Evolutionary conservation across 1,140 invertebrate species (phyloP).

Genomic region (Drosophila athabasca): DNA sequence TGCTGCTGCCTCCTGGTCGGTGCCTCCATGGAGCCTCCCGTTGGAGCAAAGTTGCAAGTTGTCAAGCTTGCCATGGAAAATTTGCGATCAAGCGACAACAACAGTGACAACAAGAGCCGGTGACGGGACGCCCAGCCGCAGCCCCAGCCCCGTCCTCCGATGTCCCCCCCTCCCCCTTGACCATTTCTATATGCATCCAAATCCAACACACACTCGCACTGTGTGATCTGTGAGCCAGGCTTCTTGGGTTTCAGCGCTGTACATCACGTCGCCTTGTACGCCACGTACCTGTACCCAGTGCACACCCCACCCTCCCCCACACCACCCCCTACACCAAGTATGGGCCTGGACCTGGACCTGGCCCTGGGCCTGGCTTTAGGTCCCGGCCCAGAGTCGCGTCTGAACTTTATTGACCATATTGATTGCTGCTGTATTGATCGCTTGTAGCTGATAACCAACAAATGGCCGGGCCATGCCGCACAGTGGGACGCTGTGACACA

Average conservation of each 20-base stretch:
- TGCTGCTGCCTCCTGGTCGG: neutral
- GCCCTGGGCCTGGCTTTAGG: neutral
- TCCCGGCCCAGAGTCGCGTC: neutral
- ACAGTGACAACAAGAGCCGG: constrained; percentile 78
- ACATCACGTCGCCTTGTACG: constrained; percentile 77
- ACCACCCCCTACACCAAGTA: neutral
- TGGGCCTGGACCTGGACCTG: constrained; percentile 20
- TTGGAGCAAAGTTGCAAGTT: constrained; percentile 57
- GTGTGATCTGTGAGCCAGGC: constrained; percentile 58
- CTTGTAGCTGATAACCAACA: constrained; percentile 70
- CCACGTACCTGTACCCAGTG: constrained; percentile 22
- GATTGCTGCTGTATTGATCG: constrained; percentile 81
- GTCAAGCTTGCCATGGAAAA: constrained; percentile 79
- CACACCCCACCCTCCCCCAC: neutral
- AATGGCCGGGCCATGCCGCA: constrained; percentile 39
- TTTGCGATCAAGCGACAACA: constrained; percentile 81
- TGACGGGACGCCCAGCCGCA: constrained; percentile 52
- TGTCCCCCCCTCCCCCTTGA: neutral
- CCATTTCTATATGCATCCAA: constrained; percentile 19
- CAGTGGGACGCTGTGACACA: constrained; percentile 59
- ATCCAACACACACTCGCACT: constrained; percentile 10
- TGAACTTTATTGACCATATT: constrained; percentile 82
- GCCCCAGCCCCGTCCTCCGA: neutral
- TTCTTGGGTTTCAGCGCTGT: constrained; percentile 76
- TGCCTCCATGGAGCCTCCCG: constrained; percentile 14